phyloP scores from a whole-genome alignment of 2,888 invertebrate species.

The Meta bourneti region DNA sequence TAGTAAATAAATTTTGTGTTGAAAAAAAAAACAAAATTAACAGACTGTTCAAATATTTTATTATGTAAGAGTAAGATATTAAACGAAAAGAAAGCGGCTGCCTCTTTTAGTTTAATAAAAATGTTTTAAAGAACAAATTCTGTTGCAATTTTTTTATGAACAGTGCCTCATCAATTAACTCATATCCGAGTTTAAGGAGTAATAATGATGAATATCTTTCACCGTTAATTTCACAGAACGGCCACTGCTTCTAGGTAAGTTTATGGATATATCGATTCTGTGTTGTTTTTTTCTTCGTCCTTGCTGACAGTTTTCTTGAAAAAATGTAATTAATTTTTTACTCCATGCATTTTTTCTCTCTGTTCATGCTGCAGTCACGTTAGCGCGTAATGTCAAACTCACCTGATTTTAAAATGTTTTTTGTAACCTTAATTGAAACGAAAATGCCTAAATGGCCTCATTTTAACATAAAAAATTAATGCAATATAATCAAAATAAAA shows the following conservation, averaged over 20 bases:
- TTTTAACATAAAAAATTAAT: not conserved
- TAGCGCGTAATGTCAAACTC: constrained; percentile 37
- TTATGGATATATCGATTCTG: constrained; percentile 31
- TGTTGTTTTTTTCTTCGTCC: not conserved
- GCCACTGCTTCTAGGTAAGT: constrained; percentile 21
- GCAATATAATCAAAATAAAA: not conserved
- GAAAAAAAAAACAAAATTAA: no score
- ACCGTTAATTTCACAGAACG: constrained; percentile 42
- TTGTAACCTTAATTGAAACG: constrained; percentile 4
- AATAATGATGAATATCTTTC: constrained; percentile 41
- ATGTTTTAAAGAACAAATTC: not conserved
- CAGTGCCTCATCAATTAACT: constrained; percentile 49
- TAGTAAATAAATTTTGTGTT: no score
- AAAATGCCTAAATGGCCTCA: not conserved
- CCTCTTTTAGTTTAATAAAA: not conserved
- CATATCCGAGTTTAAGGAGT: constrained; percentile 39
- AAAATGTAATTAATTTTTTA: constrained; percentile 56
- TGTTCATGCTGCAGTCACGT: not conserved
- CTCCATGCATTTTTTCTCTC: not conserved
- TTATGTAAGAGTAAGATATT: no score
- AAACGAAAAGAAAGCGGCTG: no score
- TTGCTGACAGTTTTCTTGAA: constrained; percentile 11
- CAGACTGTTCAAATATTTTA: no score
- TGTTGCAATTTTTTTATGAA: not conserved
- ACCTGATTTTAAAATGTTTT: constrained; percentile 31